Base-by-base conservation (phyloP, 92 coral and sea anemone species). In the Montipora capitata region DNA sequence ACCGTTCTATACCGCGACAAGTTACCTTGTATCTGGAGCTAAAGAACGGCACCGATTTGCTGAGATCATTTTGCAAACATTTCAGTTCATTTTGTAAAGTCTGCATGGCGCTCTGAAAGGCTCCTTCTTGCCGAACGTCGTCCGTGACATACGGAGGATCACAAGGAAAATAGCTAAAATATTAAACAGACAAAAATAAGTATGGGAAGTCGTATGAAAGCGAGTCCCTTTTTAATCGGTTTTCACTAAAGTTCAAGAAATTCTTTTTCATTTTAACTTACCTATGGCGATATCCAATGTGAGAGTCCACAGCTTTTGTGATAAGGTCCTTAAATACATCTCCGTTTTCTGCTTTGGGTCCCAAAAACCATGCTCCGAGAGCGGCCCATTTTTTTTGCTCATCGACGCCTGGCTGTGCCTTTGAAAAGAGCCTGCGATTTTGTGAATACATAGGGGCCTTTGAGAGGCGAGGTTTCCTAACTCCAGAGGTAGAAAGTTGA, bases 311-410 rank as follows among this genome's bases (percentile, higher is more conserved):
- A 18, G 98, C 93, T 54, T 74, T 64, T 52, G 56, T 71, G 4
- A 90, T 87, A 40, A 94, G 84, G 13, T 88, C 88, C 58, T 70
- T 86, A 75, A 94, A 94, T 15, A 92, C 72, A 15, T 92, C 79
- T 13, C 86, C 92, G 79, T 96, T 96, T 51, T 96, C 99, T 54
- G 96, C 99, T 51, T 93, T 94, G 45, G 99, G 99, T 9, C 99
- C 99, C 15, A 94, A 41, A 59, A 96, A 92, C 92, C 91, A 88
- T 0, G 95, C 95, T 7, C 95, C 95, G 2, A 90, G 83, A 15
- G 87, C 86, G 3, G 91, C 88, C 95, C 86, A 81, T 13, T 27
- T 74, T 20, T 79, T 66, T 3, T 79, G 62, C 9, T 66, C 49
- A 42, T 79, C 74, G n/a, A 5, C 62, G 27, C 4, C 14, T 10